Base-by-base conservation (phyloP, 1,140 invertebrate genomes). In the Euglossa dilemma region DNA sequence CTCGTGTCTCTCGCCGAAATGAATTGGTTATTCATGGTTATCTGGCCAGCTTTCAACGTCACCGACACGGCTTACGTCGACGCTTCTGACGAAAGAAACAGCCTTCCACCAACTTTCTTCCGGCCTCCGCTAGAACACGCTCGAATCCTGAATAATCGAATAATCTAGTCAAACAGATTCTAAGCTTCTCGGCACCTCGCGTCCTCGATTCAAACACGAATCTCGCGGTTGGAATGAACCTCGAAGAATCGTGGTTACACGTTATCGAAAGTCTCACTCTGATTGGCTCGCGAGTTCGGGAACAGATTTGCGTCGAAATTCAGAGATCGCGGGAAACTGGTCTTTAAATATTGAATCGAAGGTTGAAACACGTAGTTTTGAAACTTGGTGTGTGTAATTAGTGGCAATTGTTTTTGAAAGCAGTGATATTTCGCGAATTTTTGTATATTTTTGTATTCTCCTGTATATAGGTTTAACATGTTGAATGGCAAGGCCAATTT, bases 11-110 rank as follows among this genome's bases (percentile, higher is more conserved):
- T 54, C 57, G 25, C 25, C 56, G 54, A 80, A 80, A 64, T 80
- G 47, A 74, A 80, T 80, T 80, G 59, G 70, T 80, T 73, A 80
- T 80, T 80, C 78, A 80, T 80, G 78, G 36, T 73, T 74, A 64
- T 73, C 59, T 63, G 47, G 16, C 11, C n/a, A 16, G 57, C 78
- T 80, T 80, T 63, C 69, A 18, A 70, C 11, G 57, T 52, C 11
- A 16, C 50, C 23, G 64, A 54, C 59, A 54, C 70, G 57, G 59
- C 59, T 74, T 73, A 78, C 36, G n/a, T 8, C 43, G 28, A 52
- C 73, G 8, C 23, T 2, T 7, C 11, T 18, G n/a, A 36, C 70
- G 47, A 64, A 73, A 63, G 70, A 64, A 80, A 73, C 28, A 73
- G 18, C 45, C 28, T 25, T 61, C 45, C 25, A 23, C 12, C 28